Evolutionary conservation across 2,113 vertebrate genomes (phyloP).

Genomic region (Gasterosteus nipponicus): DNA sequence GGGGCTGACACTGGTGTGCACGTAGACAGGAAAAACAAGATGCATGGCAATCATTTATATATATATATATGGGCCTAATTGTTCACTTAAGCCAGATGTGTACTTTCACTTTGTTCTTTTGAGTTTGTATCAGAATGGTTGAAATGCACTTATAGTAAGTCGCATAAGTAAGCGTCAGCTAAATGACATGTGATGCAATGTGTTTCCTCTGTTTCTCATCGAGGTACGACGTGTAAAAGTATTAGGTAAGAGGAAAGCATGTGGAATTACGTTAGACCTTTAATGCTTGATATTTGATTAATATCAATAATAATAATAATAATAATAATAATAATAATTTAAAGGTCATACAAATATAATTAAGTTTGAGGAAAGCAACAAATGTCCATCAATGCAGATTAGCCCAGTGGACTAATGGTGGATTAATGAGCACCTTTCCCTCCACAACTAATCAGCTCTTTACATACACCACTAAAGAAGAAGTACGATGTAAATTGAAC

Average conservation of each 20-base stretch:
- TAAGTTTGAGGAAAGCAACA: background rate
- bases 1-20: background rate
- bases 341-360: background rate
- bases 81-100: no score
- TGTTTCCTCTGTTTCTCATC: background rate
- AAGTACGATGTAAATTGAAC: background rate
- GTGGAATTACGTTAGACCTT: background rate
- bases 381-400: slow-evolving; percentile 36
- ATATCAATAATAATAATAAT: background rate
- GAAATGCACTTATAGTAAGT: no score
- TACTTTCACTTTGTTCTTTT: no score
- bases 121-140: no score
- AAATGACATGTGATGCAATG: no score
- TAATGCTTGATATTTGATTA: background rate
- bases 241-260: background rate
- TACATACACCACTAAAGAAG: background rate
- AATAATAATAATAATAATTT: slow-evolving; percentile 20
- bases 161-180: no score
- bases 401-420: background rate
- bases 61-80: background rate
- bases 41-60: no score
- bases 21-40: background rate
- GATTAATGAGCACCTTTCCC: slow-evolving; percentile 20
- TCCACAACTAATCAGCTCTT: slow-evolving; percentile 8
- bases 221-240: background rate